Evolutionary conservation across 2,113 vertebrate species (phyloP).

Genomic region (Castor canadensis): DNA sequence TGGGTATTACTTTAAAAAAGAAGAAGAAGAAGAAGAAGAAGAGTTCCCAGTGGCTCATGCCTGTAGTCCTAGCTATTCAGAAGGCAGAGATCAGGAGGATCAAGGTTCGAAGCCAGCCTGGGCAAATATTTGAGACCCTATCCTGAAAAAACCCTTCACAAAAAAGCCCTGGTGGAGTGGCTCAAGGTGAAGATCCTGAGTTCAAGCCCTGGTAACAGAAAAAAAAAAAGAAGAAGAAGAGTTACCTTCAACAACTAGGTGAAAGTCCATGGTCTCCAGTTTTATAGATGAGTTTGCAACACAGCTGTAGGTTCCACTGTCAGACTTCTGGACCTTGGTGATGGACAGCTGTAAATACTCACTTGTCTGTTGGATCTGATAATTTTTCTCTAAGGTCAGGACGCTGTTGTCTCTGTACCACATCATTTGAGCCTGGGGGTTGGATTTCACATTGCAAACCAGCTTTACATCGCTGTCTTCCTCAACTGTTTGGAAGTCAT

Average conservation of each 20-base stretch:
- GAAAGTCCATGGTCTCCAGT: slow-evolving; percentile 67
- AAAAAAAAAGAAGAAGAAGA: neutral
- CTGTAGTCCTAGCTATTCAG: no score
- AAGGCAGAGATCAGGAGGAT: no score
- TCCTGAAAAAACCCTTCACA: no score
- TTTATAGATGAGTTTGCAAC: neutral
- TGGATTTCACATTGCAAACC: slow-evolving; percentile 82
- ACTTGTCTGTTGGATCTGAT: slow-evolving; percentile 76
- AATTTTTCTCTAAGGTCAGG: slow-evolving; percentile 71
- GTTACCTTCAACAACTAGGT: slow-evolving; percentile 84
- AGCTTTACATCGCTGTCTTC: slow-evolving; percentile 69
- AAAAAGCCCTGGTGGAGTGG: no score
- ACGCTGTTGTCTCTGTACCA: slow-evolving; percentile 77
- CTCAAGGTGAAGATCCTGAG: no score
- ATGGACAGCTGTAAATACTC: slow-evolving; percentile 79
- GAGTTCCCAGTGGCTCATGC: no score
- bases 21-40: no score
- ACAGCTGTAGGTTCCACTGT: slow-evolving; percentile 84
- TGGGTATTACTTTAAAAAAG: neutral
- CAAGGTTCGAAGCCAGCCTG: no score
- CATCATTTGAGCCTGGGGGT: slow-evolving; percentile 80
- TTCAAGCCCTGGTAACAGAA: no score
- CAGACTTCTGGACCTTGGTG: slow-evolving; percentile 72
- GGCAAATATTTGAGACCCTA: no score
- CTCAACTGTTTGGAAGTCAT: slow-evolving; percentile 37